Evolutionary conservation across 2,113 vertebrate species (phyloP).

Genomic region (Telmatochromis sp.): DNA sequence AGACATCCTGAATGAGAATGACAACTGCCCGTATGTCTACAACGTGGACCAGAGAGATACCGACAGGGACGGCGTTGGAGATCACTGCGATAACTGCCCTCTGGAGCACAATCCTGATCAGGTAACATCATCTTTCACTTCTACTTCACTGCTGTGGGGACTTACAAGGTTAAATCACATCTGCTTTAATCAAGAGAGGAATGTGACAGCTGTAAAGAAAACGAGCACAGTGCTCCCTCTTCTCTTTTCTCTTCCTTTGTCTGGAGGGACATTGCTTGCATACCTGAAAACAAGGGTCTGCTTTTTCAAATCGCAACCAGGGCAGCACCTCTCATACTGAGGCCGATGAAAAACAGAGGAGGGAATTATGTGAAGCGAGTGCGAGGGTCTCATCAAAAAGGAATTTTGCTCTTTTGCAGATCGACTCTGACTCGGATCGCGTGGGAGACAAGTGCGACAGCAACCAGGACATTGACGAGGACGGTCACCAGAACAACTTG

Average conservation of each 20-base stretch:
- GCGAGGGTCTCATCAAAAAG: conserved; percentile 20
- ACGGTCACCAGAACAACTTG: conserved; percentile 97
- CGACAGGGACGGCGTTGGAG: conserved; percentile 92
- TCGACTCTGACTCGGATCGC: conserved; percentile 92
- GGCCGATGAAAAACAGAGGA: neutral
- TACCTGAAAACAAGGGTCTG: conserved; percentile 31
- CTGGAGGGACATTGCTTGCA: conserved; percentile 35
- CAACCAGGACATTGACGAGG: conserved; percentile 98
- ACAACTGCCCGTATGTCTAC: conserved; percentile 96
- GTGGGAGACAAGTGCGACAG: conserved; percentile 93
- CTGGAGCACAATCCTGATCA: conserved; percentile 96
- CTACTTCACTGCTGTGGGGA: neutral
- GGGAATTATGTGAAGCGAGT: neutral
- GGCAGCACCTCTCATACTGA: conserved; percentile 8
- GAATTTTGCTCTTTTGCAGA: conserved; percentile 67
- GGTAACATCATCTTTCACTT: conserved; percentile 63
- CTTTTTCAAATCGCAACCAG: neutral
- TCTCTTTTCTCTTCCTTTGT: conserved; percentile 6
- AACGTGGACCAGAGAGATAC: conserved; percentile 95
- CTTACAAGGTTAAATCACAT: neutral
- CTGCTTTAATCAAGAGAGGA: conserved; percentile 30
- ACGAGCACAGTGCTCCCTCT: neutral
- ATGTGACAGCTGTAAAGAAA: neutral
- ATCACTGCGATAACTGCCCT: conserved; percentile 98
- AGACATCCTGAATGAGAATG: conserved; percentile 93